Evolutionary conservation across 2,797 vertebrate genomes (phyloP), one percentile per base, ranked within the genome.

Genomic region (Danio tinwini): DNA sequence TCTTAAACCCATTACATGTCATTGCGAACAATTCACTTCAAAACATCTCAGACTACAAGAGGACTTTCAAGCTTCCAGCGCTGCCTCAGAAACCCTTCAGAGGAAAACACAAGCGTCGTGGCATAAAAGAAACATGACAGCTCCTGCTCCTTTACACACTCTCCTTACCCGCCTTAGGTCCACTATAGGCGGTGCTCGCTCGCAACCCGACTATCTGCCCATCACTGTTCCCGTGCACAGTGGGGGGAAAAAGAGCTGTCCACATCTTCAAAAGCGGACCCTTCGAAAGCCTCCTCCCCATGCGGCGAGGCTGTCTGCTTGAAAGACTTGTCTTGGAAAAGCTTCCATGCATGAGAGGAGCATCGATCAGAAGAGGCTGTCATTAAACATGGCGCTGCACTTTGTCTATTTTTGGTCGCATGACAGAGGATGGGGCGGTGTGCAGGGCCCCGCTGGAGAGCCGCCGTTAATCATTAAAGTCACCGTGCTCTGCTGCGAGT

Each of bases 301-400:
- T 63, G 79, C 61, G 16, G 82, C 6, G 76, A 82, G 71, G 63
- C 80, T 82, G 82, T 86, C 75, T 82, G 80, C 53, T 81, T 82
- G 74, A 86, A 82, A 78, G 81, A 74, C 75, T 61, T 17, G 59
- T 82, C 62, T 73, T 80, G 70, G 72, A 76, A 63, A 69, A 71
- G 80, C 65, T 84, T 77, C 65, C 53, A 63, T 17, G 58, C 64
- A 65, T 65, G 64, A 78, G 74, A 58, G 56, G 17, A 76, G 68
- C 82, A 85, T 85, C 69, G 63, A 83, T 85, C 82, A 81, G 69
- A 75, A 55, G 68, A 52, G 69, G 63, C 77, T 78, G 76, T 78
- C 78, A 75, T 82, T 82, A 80, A 80, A 80, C 12, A 14, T 62
- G 63, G 63, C 61, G 16, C 58, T 53, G 42, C 17, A 49, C 80